Evolutionary conservation across 2,797 vertebrate genomes (phyloP).

Genomic region (Apogon talboti): DNA sequence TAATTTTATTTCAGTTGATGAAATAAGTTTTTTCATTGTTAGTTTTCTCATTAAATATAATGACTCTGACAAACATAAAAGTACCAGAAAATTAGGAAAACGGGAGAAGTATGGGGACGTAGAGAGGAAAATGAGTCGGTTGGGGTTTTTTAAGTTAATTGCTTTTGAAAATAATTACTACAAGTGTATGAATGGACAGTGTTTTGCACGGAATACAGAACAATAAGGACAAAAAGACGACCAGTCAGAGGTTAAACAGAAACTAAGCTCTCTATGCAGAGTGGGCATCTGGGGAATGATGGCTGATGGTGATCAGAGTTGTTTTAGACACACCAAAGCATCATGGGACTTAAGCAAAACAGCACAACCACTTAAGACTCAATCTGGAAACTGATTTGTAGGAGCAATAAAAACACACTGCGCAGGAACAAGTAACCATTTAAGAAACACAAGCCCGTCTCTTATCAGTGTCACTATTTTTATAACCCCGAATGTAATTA

Average conservation of each 20-base stretch:
- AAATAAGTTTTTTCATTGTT: too few relatives aligned
- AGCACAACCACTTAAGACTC: constrained; percentile 53
- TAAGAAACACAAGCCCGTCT: constrained; percentile 63
- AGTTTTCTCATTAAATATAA: too few relatives aligned
- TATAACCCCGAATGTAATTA: constrained; percentile 74
- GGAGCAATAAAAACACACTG: constrained; percentile 66
- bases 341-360: constrained; percentile 61
- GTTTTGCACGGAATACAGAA: background rate
- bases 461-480: constrained; percentile 78
- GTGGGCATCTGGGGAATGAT: constrained; percentile 21
- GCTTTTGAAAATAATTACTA: background rate
- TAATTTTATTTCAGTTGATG: too few relatives aligned
- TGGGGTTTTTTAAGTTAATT: background rate
- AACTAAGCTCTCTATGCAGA: constrained; percentile 9
- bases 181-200: background rate
- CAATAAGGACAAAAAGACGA: background rate
- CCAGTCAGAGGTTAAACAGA: constrained; percentile 18
- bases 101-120: background rate
- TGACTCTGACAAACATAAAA: too few relatives aligned
- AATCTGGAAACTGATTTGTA: constrained; percentile 55
- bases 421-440: constrained; percentile 51
- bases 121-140: background rate
- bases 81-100: too few relatives aligned
- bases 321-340: constrained; percentile 63
- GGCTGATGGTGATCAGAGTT: constrained; percentile 42